Base-by-base conservation (phyloP, 2,888 invertebrate genomes). In the Drosophila suboccidentalis region DNA sequence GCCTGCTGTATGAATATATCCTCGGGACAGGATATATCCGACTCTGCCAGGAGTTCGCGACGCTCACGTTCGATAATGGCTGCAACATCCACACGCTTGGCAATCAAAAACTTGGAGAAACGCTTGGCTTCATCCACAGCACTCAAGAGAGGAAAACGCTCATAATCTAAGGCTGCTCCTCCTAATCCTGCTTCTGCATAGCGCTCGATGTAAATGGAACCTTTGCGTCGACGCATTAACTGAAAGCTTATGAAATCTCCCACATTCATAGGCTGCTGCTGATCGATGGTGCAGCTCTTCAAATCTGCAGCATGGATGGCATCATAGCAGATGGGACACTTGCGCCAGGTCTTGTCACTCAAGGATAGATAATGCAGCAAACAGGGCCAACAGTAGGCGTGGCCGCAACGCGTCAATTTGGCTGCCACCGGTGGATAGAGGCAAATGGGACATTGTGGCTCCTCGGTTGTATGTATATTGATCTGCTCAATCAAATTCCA, bases 351-450 rank as follows among this genome's bases (percentile, higher is more conserved):
- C 90, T 96, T 96, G 84, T 98, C 98, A 57, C 96, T 96, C 2
- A 98, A 93, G 0, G 97, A 96, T 44, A 98, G 94, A 91, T 98
- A 98, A 92, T 98, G 98, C 51, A 99, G 94, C 82, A 98, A 95
- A 91, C 99, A 99, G 0, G 98, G 95, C 98, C 98, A 99, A 93
- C 99, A 99, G 92, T 97, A 98, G 72, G 98, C 96, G 91, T 99
- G 99, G 10, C 99, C 98, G 92, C 99, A 99, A 44, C 96, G 95
- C 0, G 98, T 98, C 91, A 98, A 97, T 93, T 98, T 97, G 1
- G 96, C 98, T 59, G 98, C 97, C 50, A 95, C 94, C 4, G 98
- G 98, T 38, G 95, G 93, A 89, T 96, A 96, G 75, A 99, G 94
- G 92, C 99, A 99, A 90, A 99, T 98, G 0, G 99, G 99, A 92